Evolutionary conservation across 2,888 invertebrate genomes (phyloP), one percentile per base, ranked within the genome.

Genomic region (Apamea crenata): DNA sequence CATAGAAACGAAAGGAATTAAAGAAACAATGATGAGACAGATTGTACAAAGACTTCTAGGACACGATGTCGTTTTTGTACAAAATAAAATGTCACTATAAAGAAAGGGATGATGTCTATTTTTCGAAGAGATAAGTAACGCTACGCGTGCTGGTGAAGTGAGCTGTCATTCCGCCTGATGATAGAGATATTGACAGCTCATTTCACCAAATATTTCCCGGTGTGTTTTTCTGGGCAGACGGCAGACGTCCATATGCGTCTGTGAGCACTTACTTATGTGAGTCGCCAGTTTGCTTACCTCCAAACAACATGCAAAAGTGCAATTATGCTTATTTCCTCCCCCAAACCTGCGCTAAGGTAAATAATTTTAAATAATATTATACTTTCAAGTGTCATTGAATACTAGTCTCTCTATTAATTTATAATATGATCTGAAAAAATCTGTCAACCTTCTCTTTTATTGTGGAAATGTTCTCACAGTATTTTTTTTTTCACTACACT

Each of bases 321-420:
- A 40, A 36, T 59, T 59, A 56, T 21, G 32, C 18, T 1, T 7
- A 14, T 32, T 40, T 14, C 25, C 53, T 44, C 8, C 2, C 0
- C 29, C 4, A 56, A 76, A 78, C 70, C 80, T 79, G 88, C 73
- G 77, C 82, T 79, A 82, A 82, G 73, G 36, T 81, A 44, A 44
- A 32, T 47, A 63, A 76, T 76, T 68, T 80, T 73, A 70, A 69
- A 74, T 65, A n/a, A n/a, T n/a, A n/a, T 66, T 80, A 29, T 76
- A 69, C 36, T 59, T 36, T 40, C 53, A 67, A 53, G 88, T 88
- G 88, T 89, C 86, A 89, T 89, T 59, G 61, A 86, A 74, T 50
- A 78, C 88, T 89, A 89, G 88, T 89, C 88, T 89, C 84, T 88
- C 83, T 88, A 83, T 82, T 80, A 81, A 69, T 63, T 89, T 87